Conservation (phyloP, 2,797 vertebrate genomes). For the Paedocypris micromegethes region DNA sequence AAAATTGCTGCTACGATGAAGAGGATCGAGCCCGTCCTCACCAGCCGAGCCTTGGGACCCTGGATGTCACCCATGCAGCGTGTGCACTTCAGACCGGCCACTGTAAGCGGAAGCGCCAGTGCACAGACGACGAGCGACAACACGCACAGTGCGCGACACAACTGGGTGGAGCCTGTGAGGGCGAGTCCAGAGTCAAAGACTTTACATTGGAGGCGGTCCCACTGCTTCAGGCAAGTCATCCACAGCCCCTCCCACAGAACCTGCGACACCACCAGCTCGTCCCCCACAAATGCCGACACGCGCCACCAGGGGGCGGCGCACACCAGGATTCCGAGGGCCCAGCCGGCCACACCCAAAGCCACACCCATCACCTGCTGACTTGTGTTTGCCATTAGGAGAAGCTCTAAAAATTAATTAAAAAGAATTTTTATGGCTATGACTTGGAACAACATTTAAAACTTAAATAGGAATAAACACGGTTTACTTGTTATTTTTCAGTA, state of each 20-base stretch:
- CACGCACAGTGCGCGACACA: slow-evolving; percentile 59
- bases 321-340: slow-evolving; percentile 70
- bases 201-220: slow-evolving; percentile 91
- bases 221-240: slow-evolving; percentile 88
- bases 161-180: slow-evolving; percentile 58
- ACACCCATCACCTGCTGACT: slow-evolving; percentile 86
- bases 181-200: slow-evolving; percentile 85
- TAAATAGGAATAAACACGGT: no score
- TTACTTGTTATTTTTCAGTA: no score
- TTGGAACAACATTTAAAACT: no score
- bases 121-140: slow-evolving; percentile 65
- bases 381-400: slow-evolving; percentile 76
- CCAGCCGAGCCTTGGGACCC: slow-evolving; percentile 58
- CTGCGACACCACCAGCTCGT: slow-evolving; percentile 77
- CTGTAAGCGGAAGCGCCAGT: slow-evolving; percentile 60
- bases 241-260: slow-evolving; percentile 88
- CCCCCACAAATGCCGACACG: slow-evolving; percentile 64
- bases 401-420: no score
- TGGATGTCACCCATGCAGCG: slow-evolving; percentile 63
- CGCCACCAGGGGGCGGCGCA: slow-evolving; percentile 68
- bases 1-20: slow-evolving; percentile 58
- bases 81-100: slow-evolving; percentile 67
- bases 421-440: no score
- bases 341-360: slow-evolving; percentile 79
- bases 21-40: slow-evolving; percentile 51